Evolutionary conservation across 1,140 invertebrate genomes (phyloP), one percentile per base, ranked within the genome.

Genomic region (Plodia interpunctella): DNA sequence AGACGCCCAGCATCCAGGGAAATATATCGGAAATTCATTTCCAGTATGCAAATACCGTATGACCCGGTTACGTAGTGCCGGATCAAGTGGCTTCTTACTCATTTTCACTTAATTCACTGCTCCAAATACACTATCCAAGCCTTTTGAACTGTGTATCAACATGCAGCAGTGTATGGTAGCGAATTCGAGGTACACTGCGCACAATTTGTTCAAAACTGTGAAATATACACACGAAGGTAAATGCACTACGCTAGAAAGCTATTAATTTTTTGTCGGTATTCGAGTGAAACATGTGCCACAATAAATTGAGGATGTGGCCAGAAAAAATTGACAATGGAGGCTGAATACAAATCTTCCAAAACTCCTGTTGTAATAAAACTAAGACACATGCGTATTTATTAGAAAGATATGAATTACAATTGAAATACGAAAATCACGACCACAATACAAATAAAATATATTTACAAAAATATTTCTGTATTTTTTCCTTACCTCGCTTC

Each of bases 21-120:
- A 91, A 66, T 92, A 92, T 59, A 90, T 90, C 0, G 90, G 88
- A 52, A 87, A 70, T 68, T 92, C 91, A 75, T 90, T 91, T 10
- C 92, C 92, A 61, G 91, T 83, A 49, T 91, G 91, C 10, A 92
- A 69, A 70, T 83, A 92, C 51, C 90, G 80, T 38, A 70, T 80
- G 50, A 92, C 64, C 21, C 85, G 85, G 63, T 82, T 86, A 51
- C 68, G 68, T 19, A 83, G 57, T 60, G 65, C 62, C 18, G 75
- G 70, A 65, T 83, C 74, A 49, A 88, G 70, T 51, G 52, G 35
- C 35, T 63, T 53, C 49, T 70, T 64, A 49, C 55, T 70, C 60
- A 59, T 68, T 59, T 62, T 59, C 21, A 49, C 63, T 19, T 53
- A 50, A 21, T 59, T 55, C 55, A 61, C 56, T 44, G 66, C 18